These are phyloP conservation scores for Paedocypris micromegethes DNA, from an alignment of 2,797 vertebrate genomes.

Conservation along the genomic window DNA sequence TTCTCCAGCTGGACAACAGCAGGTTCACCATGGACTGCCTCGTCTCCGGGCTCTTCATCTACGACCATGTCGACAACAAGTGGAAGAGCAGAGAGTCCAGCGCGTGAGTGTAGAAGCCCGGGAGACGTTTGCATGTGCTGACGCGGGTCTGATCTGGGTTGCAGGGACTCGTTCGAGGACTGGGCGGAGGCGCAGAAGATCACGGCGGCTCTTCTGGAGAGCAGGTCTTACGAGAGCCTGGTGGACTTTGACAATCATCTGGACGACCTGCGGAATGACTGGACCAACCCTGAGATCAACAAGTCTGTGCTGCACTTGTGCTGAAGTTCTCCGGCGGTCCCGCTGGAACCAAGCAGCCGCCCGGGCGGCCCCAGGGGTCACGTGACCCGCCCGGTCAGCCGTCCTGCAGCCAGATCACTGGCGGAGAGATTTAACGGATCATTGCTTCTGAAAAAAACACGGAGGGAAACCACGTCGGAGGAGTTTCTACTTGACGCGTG, in stretches of 20 bases:
- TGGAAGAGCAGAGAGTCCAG: conserved; percentile 90
- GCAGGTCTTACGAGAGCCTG: conserved; percentile 85
- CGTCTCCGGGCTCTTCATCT: conserved; percentile 83
- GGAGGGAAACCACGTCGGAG: too few relatives aligned
- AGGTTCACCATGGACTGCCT: conserved; percentile 86
- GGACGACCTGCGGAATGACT: conserved; percentile 96
- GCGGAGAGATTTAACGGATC: too few relatives aligned
- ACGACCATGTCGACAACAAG: conserved; percentile 91
- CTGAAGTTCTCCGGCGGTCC: conserved; percentile 56
- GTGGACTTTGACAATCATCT: conserved; percentile 97
- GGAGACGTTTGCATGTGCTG: neutral
- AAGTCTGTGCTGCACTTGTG: conserved; percentile 93
- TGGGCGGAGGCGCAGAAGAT: conserved; percentile 94
- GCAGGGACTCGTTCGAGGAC: conserved; percentile 90
- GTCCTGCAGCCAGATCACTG: too few relatives aligned
- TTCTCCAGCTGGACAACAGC: conserved; percentile 84
- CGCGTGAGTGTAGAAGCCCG: conserved; percentile 70
- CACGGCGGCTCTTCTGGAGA: conserved; percentile 81
- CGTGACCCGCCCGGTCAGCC: too few relatives aligned
- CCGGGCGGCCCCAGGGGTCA: too few relatives aligned
- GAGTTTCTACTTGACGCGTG: too few relatives aligned
- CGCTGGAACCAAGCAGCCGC: conserved; percentile 27
- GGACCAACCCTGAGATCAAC: conserved; percentile 98
- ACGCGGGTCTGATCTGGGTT: conserved; percentile 20
- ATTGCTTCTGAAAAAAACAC: too few relatives aligned